Evolutionary conservation across 2,797 vertebrate genomes (phyloP).

Genomic region (Sciurus carolinensis): DNA sequence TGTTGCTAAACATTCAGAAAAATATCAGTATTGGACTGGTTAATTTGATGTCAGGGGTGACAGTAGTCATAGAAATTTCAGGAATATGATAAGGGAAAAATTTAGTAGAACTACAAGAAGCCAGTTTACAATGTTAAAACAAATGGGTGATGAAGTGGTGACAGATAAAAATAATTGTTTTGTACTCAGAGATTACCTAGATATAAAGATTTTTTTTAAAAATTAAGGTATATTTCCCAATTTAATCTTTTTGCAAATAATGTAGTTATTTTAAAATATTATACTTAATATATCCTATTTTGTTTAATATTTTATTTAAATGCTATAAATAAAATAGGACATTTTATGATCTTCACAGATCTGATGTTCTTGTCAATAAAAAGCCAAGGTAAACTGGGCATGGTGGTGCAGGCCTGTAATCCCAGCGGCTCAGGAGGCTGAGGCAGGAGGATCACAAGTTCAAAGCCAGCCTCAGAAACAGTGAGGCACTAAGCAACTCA

Average conservation of each 20-base stretch:
- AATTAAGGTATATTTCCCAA: not conserved
- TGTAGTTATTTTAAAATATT: not conserved
- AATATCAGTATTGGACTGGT: not conserved
- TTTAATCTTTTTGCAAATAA: constrained; percentile 33
- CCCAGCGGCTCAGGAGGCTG: too few species aligned
- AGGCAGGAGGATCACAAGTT: too few species aligned
- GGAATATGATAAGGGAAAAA: not conserved
- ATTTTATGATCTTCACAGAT: not conserved
- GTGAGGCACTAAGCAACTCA: too few species aligned
- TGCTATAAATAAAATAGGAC: not conserved
- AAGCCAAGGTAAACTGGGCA: not conserved
- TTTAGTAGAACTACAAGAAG: not conserved
- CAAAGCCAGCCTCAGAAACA: too few species aligned
- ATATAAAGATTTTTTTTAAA: not conserved
- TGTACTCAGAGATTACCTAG: not conserved
- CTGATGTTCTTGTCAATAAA: not conserved
- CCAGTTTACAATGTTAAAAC: not conserved
- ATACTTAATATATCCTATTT: not conserved
- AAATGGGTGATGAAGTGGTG: not conserved
- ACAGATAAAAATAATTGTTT: not conserved
- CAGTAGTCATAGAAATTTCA: not conserved
- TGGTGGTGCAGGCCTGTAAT: too few species aligned
- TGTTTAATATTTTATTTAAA: not conserved
- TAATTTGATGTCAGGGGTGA: not conserved
- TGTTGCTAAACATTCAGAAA: not conserved